Evolutionary conservation across 2,888 invertebrate genomes (phyloP), one percentile per base, ranked within the genome.

Genomic region (Electrophaes corylata): DNA sequence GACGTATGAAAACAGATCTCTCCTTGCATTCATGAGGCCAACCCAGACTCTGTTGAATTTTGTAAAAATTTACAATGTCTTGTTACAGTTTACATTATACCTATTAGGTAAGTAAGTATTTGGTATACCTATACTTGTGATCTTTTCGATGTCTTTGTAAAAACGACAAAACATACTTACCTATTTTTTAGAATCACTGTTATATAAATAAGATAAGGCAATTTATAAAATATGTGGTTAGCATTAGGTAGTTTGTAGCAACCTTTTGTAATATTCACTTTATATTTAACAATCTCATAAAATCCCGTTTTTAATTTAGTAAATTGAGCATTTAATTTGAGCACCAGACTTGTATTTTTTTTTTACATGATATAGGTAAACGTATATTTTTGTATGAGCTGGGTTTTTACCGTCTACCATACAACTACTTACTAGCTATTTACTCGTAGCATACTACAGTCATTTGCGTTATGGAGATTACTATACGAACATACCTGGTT

Each of bases 111-210:
- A 65, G 53, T 69, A 51, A 47, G 60, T 48, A 67, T 58, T 58
- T 58, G 44, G 40, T 67, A 71, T 23, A 14, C 37, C 37, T 41
- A 41, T 41, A 75, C 69, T 72, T 68, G 70, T 64, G 72, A 70
- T 76, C 72, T 83, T 84, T 84, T 84, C 69, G 76, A 82, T 78
- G 75, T 80, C 82, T 79, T 81, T 79, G 74, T 72, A 67, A 75
- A 53, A 51, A 72, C 70, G 77, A 73, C 65, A 78, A 75, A 73
- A 73, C 64, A 76, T 77, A 59, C 41, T 41, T 78, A 74, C 72
- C 76, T 83, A 84, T 84, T 80, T 83, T 83, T 81, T 83, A 78
- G 79, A 81, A 66, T 76, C 70, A 76, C 73, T 82, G 73, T 83
- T 83, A 72, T 79, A 72, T 67, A 67, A 67, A 71, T 60, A 64